phyloP scores from a whole-genome alignment of 1,140 invertebrate species.

The Zaprionus kolodkinae region DNA sequence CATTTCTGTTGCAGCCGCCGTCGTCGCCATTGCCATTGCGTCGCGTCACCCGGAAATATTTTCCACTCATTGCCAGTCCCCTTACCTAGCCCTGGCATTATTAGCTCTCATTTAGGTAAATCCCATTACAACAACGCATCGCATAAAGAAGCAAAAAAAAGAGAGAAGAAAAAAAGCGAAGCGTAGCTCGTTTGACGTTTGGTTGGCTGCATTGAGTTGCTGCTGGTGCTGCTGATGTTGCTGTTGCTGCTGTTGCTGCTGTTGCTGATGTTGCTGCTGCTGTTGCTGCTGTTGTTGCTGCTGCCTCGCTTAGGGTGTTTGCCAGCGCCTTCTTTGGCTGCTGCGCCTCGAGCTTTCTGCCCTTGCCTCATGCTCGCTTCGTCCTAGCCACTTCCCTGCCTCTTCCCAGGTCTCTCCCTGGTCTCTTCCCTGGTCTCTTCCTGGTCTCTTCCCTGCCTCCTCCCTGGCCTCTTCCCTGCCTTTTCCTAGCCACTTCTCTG shows the following conservation, averaged over 20 bases:
- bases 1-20: conserved; percentile 38
- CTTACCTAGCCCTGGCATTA: conserved; percentile 51
- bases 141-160: conserved; percentile 29
- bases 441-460: no score
- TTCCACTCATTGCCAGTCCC: conserved; percentile 57
- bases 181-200: conserved; percentile 63
- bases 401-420: no score
- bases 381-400: not conserved
- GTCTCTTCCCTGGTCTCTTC: no score
- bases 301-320: conserved; percentile 51
- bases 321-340: not conserved
- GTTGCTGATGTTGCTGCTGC: not conserved
- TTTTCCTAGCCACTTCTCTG: no score
- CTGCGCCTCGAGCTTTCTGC: not conserved
- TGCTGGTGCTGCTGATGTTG: not conserved
- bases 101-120: conserved; percentile 82
- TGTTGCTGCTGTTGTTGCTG: not conserved
- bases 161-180: conserved; percentile 9
- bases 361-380: not conserved
- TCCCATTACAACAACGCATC: conserved; percentile 64
- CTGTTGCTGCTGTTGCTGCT: not conserved
- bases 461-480: no score
- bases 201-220: conserved; percentile 63
- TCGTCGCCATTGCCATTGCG: not conserved
- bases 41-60: conserved; percentile 71